Base-by-base conservation (phyloP, 2,888 invertebrate genomes). In the Podabrus alpinus region DNA sequence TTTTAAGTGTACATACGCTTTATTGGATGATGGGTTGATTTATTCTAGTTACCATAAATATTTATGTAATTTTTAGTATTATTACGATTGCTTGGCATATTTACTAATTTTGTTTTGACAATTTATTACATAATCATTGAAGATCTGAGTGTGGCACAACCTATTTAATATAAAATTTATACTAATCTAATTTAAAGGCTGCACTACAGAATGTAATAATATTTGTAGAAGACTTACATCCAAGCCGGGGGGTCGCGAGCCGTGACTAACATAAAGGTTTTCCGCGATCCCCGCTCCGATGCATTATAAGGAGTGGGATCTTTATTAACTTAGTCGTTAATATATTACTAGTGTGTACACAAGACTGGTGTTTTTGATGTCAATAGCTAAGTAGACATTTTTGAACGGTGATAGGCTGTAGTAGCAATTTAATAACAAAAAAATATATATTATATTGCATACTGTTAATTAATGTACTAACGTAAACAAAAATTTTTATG, bases 311-410 rank as follows among this genome's bases (percentile, higher is more conserved):
- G 61, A 15, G 29, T 25, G 59, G 29, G 19, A 17, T 66, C 59
- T 66, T 67, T 59, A 24, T 45, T 66, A 72, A 66, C 71, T 71
- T 72, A 71, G 79, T 81, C 82, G 79, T 81, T 82, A 82, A 80
- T 82, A 81, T 82, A 83, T 82, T 82, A 83, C 84, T 86, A 85
- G 85, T 85, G 84, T 85, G 82, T 85, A 86, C 86, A 85, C 85
- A 87, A 87, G 87, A 87, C 87, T 87, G 86, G 85, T 86, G 86
- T 86, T 86, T 86, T 85, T 79, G 84, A 86, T 86, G 86, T 86
- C 86, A 86, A 87, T 86, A 87, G 84, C 80, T 85, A 84, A 82
- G 81, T 83, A 81, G 78, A 81, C 83, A 84, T 84, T 84, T 84
- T 83, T 82, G 81, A 84, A 83, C 83, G 86, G 86, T 86, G 84